Conservation (phyloP, 2,113 vertebrate species). For the Micronycteris hirsuta region DNA sequence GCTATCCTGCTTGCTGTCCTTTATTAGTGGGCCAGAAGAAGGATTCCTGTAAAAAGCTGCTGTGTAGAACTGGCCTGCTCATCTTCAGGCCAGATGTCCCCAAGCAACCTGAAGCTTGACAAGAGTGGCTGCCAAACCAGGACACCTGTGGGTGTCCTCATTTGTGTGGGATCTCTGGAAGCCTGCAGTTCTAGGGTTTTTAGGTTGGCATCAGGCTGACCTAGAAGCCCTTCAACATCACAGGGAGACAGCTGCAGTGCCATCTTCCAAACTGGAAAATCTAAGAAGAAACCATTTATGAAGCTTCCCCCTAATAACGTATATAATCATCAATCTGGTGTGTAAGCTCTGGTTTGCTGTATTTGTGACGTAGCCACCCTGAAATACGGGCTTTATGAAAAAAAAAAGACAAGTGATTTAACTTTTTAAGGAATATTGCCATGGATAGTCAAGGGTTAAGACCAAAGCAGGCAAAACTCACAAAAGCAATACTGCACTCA, state of each 20-base stretch:
- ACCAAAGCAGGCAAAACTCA: neutral
- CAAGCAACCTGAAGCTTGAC: neutral
- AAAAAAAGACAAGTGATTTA: neutral
- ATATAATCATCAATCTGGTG: neutral
- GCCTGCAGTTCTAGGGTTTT: neutral
- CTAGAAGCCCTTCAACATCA: neutral
- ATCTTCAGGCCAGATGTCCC: neutral
- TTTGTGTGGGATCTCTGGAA: neutral
- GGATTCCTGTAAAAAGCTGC: neutral
- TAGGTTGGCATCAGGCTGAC: neutral
- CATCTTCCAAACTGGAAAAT: neutral
- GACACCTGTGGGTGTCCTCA: too few relatives aligned
- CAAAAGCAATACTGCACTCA: neutral
- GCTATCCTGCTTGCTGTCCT: neutral
- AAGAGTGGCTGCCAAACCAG: neutral
- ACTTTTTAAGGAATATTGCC: neutral
- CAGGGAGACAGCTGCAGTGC: neutral
- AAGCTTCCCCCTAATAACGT: neutral
- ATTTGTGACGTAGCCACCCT: neutral
- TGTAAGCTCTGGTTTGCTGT: neutral
- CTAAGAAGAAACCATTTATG: neutral
- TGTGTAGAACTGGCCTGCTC: neutral
- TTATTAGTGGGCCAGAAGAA: neutral
- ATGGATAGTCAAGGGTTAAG: neutral
- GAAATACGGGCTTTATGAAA: neutral